Evolutionary conservation across 2,888 invertebrate species (phyloP).

Genomic region (Camptogramma bilineatum): DNA sequence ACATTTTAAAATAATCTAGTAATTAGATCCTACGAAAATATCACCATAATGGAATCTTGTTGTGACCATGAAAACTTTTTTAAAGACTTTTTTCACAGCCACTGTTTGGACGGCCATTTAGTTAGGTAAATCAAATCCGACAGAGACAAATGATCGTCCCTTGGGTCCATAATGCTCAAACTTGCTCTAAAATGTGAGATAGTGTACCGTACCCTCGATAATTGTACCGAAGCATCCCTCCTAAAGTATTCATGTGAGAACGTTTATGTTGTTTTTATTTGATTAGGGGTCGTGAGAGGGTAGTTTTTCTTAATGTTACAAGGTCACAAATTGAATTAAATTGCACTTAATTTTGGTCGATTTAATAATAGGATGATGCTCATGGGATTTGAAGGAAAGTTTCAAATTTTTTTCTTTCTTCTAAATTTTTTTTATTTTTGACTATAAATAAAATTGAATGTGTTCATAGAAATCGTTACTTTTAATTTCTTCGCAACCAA

Average conservation of each 20-base stretch:
- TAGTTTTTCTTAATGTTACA: constrained; percentile 27
- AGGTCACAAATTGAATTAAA: constrained; percentile 28
- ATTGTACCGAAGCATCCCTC: constrained; percentile 34
- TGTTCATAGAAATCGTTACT: too few species aligned
- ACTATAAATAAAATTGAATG: too few species aligned
- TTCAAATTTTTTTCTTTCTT: neutral
- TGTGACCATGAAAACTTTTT: neutral
- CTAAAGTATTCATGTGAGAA: constrained; percentile 39
- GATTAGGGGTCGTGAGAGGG: constrained; percentile 39
- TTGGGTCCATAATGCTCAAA: constrained; percentile 33
- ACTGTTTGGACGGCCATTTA: constrained; percentile 7
- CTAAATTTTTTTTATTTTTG: too few species aligned
- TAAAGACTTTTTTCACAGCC: neutral
- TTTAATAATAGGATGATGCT: constrained; percentile 9
- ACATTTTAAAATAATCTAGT: too few species aligned
- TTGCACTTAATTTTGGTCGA: constrained; percentile 27
- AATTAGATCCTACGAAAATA: neutral
- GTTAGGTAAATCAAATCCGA: constrained; percentile 31
- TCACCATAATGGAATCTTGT: neutral
- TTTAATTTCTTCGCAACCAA: too few species aligned
- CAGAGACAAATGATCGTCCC: constrained; percentile 39
- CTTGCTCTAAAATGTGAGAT: constrained; percentile 19
- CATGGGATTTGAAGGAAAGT: neutral
- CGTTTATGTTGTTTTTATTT: constrained; percentile 43
- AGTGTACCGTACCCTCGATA: constrained; percentile 21